Percentiles rank a stretch among this genome's conserved stretches.
Evolutionary conservation across 2,888 invertebrate genomes (phyloP).

Genomic region (Choristoneura rosaceana): DNA sequence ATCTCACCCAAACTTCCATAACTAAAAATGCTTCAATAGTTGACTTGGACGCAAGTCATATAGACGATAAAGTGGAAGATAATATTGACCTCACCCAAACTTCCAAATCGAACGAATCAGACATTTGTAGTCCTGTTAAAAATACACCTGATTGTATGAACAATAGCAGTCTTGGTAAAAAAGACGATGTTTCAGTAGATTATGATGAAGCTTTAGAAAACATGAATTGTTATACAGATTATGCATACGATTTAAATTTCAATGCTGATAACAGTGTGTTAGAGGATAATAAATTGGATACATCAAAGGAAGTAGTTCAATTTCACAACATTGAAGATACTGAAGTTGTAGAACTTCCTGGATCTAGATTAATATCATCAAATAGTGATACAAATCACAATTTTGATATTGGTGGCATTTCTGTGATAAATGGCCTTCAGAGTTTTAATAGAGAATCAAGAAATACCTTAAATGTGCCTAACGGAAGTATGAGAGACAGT

Average conservation of each 20-base stretch:
- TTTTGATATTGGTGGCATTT: slow-evolving; percentile 60
- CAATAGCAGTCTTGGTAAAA: slow-evolving; percentile 59
- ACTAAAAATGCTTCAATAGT: slow-evolving; percentile 19
- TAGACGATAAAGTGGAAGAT: slow-evolving; percentile 8
- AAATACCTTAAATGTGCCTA: background rate
- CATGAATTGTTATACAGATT: slow-evolving; percentile 30
- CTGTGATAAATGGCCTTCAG: slow-evolving; percentile 55
- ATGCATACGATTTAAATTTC: slow-evolving; percentile 10
- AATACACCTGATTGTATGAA: slow-evolving; percentile 31
- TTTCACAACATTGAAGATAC: slow-evolving; percentile 56
- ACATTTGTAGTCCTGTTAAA: slow-evolving; percentile 28
- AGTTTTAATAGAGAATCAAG: slow-evolving; percentile 33
- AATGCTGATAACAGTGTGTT: slow-evolving; percentile 2
- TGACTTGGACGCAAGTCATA: slow-evolving; percentile 28
- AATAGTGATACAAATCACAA: slow-evolving; percentile 60
- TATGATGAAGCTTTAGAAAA: slow-evolving; percentile 68
- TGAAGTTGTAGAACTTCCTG: slow-evolving; percentile 75
- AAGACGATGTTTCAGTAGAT: slow-evolving; percentile 68
- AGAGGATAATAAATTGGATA: slow-evolving; percentile 3
- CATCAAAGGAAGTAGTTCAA: slow-evolving; percentile 42
- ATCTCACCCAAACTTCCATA: background rate
- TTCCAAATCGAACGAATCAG: slow-evolving; percentile 51
- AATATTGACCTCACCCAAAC: slow-evolving; percentile 61
- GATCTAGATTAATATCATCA: slow-evolving; percentile 87
- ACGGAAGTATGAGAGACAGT: slow-evolving; percentile 46